These are phyloP conservation scores for Odontomyia ornata DNA, from an alignment of 2,888 invertebrate species.

Conservation along the genomic window DNA sequence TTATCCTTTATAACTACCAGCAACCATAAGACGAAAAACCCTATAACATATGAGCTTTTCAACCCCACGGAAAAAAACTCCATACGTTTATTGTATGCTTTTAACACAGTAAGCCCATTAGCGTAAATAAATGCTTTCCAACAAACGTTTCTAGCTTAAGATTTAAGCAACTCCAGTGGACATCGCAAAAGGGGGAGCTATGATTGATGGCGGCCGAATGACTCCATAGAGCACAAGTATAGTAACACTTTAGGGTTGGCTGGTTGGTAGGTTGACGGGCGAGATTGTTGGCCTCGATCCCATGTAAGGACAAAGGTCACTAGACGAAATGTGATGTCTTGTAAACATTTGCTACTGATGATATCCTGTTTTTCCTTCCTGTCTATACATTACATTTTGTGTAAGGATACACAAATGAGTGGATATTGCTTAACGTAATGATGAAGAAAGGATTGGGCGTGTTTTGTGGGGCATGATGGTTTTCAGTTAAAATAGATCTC, in stretches of 20 bases:
- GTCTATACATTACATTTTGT: background rate
- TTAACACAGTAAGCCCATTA: constrained; percentile 9
- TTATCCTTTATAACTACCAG: too few relatives aligned
- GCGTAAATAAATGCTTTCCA: background rate
- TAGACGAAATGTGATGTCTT: constrained; percentile 20
- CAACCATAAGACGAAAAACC: too few relatives aligned
- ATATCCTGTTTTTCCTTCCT: constrained; percentile 12
- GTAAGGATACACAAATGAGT: background rate
- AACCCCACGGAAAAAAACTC: too few relatives aligned
- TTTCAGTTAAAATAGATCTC: constrained; percentile 1
- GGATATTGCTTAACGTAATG: background rate
- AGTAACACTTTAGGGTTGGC: background rate
- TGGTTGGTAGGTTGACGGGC: background rate
- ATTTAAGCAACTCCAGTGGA: constrained; percentile 12
- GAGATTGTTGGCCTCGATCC: background rate
- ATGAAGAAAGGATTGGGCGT: background rate
- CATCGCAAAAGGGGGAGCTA: background rate
- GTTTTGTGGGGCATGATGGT: background rate
- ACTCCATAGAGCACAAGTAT: background rate
- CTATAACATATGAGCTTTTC: too few relatives aligned
- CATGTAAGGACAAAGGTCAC: constrained; percentile 22
- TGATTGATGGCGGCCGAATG: constrained; percentile 23
- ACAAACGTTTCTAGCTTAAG: background rate
- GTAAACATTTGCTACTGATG: constrained; percentile 13
- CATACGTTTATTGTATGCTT: background rate